Evolutionary conservation across 2,888 invertebrate genomes (phyloP).

Genomic region (Lysandra bellargus): DNA sequence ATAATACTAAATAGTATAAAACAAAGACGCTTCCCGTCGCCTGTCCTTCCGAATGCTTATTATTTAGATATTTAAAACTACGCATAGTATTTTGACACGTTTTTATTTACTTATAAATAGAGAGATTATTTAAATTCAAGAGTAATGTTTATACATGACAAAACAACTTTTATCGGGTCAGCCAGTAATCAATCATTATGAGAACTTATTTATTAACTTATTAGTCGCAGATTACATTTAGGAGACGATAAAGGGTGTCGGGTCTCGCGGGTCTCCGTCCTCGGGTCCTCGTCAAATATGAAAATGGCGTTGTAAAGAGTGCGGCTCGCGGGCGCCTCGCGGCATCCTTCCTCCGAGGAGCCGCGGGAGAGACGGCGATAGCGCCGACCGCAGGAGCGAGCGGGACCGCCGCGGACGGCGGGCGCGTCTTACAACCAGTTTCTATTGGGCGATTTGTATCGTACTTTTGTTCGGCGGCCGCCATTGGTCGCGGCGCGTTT

Average conservation of each 20-base stretch:
- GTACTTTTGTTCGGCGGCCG: slow-evolving; percentile 54
- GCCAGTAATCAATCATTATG: too few species aligned
- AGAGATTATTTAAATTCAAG: too few species aligned
- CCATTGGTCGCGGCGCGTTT: slow-evolving; percentile 52
- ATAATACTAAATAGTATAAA: too few species aligned
- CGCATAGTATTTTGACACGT: too few species aligned
- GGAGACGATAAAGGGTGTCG: background rate
- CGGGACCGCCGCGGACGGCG: slow-evolving; percentile 52
- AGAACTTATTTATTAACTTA: too few species aligned
- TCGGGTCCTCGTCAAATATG: slow-evolving; percentile 39
- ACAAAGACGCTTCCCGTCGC: too few species aligned
- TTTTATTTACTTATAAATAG: too few species aligned
- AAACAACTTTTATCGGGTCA: too few species aligned
- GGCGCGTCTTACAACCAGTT: slow-evolving; percentile 56
- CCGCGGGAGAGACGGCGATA: slow-evolving; percentile 44
- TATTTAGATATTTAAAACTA: too few species aligned
- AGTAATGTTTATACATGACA: too few species aligned
- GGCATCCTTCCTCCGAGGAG: slow-evolving; percentile 45
- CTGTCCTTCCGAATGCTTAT: too few species aligned
- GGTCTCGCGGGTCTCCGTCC: background rate
- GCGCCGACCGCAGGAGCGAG: slow-evolving; percentile 47
- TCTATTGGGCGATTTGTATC: slow-evolving; percentile 62
- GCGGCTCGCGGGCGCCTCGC: slow-evolving; percentile 45
- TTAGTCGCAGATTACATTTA: too few species aligned
- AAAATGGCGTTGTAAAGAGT: slow-evolving; percentile 50